Evolutionary conservation across 2,113 vertebrate genomes (phyloP).

Genomic region (Chinchilla lanigera): DNA sequence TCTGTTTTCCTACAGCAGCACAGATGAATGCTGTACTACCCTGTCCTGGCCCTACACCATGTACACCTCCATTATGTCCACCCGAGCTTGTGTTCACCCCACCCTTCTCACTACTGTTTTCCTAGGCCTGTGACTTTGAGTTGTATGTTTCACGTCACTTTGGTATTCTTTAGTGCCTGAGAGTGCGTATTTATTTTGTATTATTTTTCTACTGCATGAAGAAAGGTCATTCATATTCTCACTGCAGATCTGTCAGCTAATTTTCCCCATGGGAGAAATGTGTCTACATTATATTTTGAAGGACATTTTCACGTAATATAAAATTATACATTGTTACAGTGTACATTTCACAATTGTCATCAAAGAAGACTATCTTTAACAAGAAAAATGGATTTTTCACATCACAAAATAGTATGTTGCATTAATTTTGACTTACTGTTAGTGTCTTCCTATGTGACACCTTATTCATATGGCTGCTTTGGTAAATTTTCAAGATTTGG

Average conservation of each 20-base stretch:
- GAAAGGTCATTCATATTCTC: neutral
- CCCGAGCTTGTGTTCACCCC: neutral
- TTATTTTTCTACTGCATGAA: neutral
- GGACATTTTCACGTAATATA: neutral
- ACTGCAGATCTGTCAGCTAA: neutral
- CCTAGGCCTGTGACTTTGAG: neutral
- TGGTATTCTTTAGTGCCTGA: neutral
- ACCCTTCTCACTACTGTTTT: neutral
- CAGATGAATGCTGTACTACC: neutral
- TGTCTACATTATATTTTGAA: neutral
- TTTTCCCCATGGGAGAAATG: neutral
- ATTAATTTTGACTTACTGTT: neutral
- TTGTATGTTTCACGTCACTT: neutral
- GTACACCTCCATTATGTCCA: neutral
- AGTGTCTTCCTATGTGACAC: neutral
- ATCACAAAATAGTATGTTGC: neutral
- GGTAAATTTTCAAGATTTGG: neutral
- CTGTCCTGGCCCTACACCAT: neutral
- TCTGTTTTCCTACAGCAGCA: neutral
- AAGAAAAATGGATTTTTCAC: neutral
- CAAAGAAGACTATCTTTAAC: neutral
- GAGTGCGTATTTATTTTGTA: neutral
- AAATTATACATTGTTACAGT: neutral
- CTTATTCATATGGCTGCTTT: neutral
- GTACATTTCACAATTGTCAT: neutral